Conservation (phyloP, 2,888 invertebrate species). For the Polietes domitor region DNA sequence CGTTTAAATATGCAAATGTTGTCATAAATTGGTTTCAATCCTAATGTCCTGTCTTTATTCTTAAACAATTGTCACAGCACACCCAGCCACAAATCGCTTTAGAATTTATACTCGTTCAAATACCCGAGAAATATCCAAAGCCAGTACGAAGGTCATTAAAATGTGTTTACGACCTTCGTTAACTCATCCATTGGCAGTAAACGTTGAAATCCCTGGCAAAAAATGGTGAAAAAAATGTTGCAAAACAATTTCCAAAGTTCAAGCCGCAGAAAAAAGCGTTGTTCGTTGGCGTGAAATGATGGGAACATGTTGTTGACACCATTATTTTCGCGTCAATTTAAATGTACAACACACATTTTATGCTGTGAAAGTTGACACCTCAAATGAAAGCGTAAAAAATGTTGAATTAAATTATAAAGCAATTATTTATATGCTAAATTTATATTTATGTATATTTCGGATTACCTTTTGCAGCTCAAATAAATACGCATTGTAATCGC, state of each 20-base stretch:
- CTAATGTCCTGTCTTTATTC: not conserved
- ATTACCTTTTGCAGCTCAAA: no score
- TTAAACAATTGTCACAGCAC: not conserved
- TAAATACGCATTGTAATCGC: no score
- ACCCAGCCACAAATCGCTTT: not conserved
- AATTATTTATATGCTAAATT: not conserved
- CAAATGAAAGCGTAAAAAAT: not conserved
- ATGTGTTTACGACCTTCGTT: slow-evolving; percentile 1
- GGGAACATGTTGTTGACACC: slow-evolving; percentile 8
- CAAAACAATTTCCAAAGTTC: not conserved
- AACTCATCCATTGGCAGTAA: not conserved
- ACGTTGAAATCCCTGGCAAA: not conserved
- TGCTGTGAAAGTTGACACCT: not conserved
- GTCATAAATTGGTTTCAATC: not conserved
- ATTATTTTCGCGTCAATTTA: slow-evolving; percentile 27
- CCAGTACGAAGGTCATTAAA: not conserved
- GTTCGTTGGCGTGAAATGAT: not conserved
- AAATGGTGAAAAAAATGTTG: not conserved
- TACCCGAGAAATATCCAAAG: not conserved
- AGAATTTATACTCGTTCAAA: not conserved
- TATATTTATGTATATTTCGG: no score
- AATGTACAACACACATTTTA: slow-evolving; percentile 9
- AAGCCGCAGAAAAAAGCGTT: not conserved
- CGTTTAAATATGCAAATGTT: not conserved
- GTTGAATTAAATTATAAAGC: not conserved